Conservation (phyloP, 2,113 vertebrate species). For the Steatornis caripensis region DNA sequence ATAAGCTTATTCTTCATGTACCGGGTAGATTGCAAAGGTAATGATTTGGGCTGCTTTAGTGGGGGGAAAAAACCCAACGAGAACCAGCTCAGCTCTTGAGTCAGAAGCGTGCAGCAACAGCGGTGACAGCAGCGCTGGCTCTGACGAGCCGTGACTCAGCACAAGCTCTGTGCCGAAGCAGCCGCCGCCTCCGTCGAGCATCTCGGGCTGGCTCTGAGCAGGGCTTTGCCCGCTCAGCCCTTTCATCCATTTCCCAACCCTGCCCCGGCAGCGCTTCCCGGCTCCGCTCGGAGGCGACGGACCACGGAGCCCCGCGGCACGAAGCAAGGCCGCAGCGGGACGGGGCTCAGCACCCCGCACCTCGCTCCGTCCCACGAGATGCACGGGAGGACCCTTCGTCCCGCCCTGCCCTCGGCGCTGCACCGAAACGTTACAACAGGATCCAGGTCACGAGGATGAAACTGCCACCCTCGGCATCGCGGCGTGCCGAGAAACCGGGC, state of each 20-base stretch:
- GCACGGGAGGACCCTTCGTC: not conserved
- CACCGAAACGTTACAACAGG: not conserved
- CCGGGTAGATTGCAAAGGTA: not conserved
- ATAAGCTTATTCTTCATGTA: fast-evolving
- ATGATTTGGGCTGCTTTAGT: not conserved
- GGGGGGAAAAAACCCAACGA: not conserved
- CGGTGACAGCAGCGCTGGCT: not conserved
- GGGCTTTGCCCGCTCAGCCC: not conserved
- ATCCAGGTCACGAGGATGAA: not conserved
- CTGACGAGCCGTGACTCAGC: constrained; percentile 33
- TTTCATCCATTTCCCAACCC: not conserved
- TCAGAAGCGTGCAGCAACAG: not conserved
- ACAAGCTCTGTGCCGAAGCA: not conserved
- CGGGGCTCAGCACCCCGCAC: not conserved
- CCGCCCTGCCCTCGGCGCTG: not conserved
- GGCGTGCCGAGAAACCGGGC: not conserved
- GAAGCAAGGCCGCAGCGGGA: fast-evolving
- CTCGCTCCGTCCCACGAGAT: fast-evolving
- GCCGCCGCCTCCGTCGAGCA: not conserved
- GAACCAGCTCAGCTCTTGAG: not conserved
- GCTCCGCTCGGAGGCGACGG: not conserved
- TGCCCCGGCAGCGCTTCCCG: fast-evolving
- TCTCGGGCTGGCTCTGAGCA: not conserved
- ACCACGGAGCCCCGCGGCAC: not conserved
- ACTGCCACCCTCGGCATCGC: not conserved